These are phyloP conservation scores for Drosophila melanica DNA, from an alignment of 1,140 invertebrate species.

Conservation along the genomic window DNA sequence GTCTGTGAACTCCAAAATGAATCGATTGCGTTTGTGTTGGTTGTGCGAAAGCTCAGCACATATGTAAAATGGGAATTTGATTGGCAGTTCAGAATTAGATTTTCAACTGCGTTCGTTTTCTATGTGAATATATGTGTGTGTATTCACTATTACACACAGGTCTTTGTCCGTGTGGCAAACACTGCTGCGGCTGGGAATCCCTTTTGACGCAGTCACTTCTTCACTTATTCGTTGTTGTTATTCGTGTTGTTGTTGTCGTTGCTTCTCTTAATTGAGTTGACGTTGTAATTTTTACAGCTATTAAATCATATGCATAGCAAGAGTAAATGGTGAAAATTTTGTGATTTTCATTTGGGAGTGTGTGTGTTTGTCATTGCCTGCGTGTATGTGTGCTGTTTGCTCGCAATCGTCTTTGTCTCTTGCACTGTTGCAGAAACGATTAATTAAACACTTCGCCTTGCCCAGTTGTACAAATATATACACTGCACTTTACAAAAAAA, in stretches of 20 bases:
- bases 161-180: constrained; percentile 46
- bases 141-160: constrained; percentile 19
- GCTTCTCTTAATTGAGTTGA: neutral
- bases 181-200: constrained; percentile 11
- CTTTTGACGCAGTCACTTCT: constrained; percentile 7
- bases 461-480: neutral
- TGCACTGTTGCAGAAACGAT: constrained; percentile 38
- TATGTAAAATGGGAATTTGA: constrained; percentile 30
- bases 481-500: neutral
- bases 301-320: constrained; percentile 25
- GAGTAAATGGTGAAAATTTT: constrained; percentile 47
- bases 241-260: neutral
- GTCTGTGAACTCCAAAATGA: constrained; percentile 7
- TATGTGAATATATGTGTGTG: constrained; percentile 27
- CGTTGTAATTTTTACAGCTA: constrained; percentile 15
- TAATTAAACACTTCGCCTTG: constrained; percentile 16
- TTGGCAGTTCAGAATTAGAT: constrained; percentile 59
- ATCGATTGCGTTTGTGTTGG: neutral
- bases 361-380: constrained; percentile 11
- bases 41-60: constrained; percentile 24
- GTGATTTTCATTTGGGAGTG: constrained; percentile 44
- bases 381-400: constrained; percentile 31
- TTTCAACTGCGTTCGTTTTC: constrained; percentile 29
- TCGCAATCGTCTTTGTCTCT: constrained; percentile 35
- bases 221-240: constrained; percentile 5